Conservation (phyloP, 2,113 vertebrate genomes). For the Syrmaticus mikado region DNA sequence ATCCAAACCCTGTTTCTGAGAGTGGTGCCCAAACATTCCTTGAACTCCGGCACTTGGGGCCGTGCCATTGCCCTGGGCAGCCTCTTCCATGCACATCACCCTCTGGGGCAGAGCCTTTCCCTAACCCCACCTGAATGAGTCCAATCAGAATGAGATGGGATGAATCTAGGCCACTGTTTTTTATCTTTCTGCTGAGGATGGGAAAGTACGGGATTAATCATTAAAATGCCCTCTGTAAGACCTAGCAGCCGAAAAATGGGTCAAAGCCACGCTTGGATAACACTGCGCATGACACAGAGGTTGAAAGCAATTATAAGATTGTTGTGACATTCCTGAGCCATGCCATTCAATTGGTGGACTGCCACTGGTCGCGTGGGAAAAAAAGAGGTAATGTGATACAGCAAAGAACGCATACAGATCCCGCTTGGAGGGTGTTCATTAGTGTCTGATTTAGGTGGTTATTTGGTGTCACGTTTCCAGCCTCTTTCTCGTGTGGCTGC, state of each 20-base stretch:
- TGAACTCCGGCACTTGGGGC: background rate
- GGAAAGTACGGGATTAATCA: slow-evolving; percentile 39
- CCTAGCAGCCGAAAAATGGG: slow-evolving; percentile 34
- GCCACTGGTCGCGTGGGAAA: background rate
- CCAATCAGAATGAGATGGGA: background rate
- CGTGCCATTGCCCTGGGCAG: background rate
- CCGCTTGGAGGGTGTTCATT: background rate
- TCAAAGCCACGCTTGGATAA: background rate
- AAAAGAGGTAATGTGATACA: background rate
- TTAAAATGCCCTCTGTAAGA: slow-evolving; percentile 30
- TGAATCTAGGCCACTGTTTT: slow-evolving; percentile 19
- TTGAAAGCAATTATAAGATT: background rate
- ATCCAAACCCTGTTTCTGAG: background rate
- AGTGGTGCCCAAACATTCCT: background rate
- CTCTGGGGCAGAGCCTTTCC: too few relatives aligned
- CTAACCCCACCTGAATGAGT: too few relatives aligned
- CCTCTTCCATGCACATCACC: background rate
- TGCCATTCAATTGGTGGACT: background rate
- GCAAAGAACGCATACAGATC: background rate
- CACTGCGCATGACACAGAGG: background rate
- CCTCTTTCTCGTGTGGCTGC: rapidly evolving
- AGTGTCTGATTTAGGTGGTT: background rate
- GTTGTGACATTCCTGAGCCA: background rate
- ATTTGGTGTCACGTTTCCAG: background rate
- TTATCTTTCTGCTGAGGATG: slow-evolving; percentile 29